phyloP scores from a whole-genome alignment of 92 coral and sea anemone genomes.

The Anthopleura xanthogrammica region DNA sequence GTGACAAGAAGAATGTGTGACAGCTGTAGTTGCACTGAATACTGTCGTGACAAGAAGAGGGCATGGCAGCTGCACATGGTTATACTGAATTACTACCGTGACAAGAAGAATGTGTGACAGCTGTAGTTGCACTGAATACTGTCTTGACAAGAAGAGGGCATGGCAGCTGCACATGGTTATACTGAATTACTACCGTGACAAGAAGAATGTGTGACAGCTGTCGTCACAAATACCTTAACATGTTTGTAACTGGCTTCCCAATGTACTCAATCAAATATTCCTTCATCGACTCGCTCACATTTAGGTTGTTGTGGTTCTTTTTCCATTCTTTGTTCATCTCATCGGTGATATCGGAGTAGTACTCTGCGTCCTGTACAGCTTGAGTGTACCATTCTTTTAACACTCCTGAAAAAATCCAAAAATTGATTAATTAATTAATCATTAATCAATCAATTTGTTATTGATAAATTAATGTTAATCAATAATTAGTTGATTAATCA shows the following conservation, averaged over 20 bases:
- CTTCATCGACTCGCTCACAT: conserved; percentile 67
- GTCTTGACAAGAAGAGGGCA: background rate
- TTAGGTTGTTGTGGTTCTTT: conserved; percentile 37
- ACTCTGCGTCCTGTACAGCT: conserved; percentile 28
- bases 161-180: background rate
- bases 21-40: background rate
- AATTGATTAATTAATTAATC: background rate
- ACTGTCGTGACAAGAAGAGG: too few relatives aligned
- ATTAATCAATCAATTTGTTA: background rate
- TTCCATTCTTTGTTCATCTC: conserved; percentile 65
- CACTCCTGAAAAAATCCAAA: conserved; percentile 45
- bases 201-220: background rate
- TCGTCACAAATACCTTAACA: conserved; percentile 55
- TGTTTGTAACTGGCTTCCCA: conserved; percentile 65
- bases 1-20: background rate
- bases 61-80: too few relatives aligned
- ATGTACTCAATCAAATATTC: conserved; percentile 76
- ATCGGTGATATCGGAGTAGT: conserved; percentile 46
- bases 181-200: background rate
- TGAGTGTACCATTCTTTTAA: conserved; percentile 67
- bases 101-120: background rate
- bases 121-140: background rate
- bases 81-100: background rate
- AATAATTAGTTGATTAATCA: too few relatives aligned
- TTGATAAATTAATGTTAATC: background rate